Percentiles rank a stretch among this genome's conserved stretches.
These are phyloP conservation scores for Callosobruchus maculatus DNA, from an alignment of 2,888 invertebrate genomes.

Conservation along the genomic window DNA sequence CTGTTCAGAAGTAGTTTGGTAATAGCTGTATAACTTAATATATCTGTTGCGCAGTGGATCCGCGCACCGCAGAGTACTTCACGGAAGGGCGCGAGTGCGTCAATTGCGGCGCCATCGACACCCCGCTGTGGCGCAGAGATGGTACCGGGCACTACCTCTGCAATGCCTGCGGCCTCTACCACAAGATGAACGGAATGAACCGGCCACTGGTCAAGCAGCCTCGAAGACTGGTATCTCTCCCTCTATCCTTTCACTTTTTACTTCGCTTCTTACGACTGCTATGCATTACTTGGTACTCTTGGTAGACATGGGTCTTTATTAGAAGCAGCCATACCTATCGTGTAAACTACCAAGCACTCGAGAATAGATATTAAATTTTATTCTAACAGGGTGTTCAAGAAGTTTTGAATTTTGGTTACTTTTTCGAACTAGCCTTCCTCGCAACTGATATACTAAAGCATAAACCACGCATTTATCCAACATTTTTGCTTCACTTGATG, in stretches of 20 bases:
- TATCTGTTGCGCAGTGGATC: constrained; percentile 34
- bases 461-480: too few species aligned
- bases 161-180: constrained; percentile 99
- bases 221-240: constrained; percentile 72
- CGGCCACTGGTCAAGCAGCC: constrained; percentile 89
- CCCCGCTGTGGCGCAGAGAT: constrained; percentile 97
- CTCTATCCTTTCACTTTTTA: constrained; percentile 22
- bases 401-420: too few species aligned
- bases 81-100: constrained; percentile 94
- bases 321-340: not conserved
- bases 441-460: too few species aligned
- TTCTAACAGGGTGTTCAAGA: too few species aligned
- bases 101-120: constrained; percentile 94
- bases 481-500: too few species aligned
- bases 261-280: not conserved
- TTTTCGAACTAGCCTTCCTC: too few species aligned
- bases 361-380: too few species aligned
- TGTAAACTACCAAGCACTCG: too few species aligned
- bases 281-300: not conserved
- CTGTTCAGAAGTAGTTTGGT: too few species aligned
- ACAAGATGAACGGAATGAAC: constrained; percentile 94
- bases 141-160: constrained; percentile 98
- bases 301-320: not conserved
- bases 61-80: constrained; percentile 48
- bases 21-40: too few species aligned